A percentile compares a stretch with the other conserved stretches of the same genome.
These are phyloP conservation scores for Blera fallax DNA, from an alignment of 2,888 invertebrate species.

Conservation along the genomic window DNA sequence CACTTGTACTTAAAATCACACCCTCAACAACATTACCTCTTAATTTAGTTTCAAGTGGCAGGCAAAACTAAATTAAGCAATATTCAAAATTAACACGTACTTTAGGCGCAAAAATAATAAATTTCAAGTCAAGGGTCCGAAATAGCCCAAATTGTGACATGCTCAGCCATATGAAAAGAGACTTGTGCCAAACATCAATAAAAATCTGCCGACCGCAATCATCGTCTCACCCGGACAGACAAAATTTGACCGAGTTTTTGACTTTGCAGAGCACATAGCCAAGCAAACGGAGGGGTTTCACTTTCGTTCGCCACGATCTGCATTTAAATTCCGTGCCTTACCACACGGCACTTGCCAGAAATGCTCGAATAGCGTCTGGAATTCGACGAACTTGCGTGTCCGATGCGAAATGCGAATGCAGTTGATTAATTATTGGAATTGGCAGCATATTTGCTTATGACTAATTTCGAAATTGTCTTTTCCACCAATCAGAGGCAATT, in stretches of 20 bases:
- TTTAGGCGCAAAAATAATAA: background rate
- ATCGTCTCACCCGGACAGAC: slow-evolving; percentile 13
- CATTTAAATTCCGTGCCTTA: slow-evolving; percentile 44
- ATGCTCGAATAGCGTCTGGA: slow-evolving; percentile 35
- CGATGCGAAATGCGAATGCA: slow-evolving; percentile 39
- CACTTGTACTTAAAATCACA: slow-evolving; percentile 11
- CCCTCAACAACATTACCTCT: background rate
- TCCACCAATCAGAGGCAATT: slow-evolving; percentile 20
- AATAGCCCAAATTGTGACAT: background rate
- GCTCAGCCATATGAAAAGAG: background rate
- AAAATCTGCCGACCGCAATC: background rate
- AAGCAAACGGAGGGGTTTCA: slow-evolving; percentile 48
- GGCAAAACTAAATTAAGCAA: background rate
- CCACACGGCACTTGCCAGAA: slow-evolving; percentile 20
- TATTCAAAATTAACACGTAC: background rate
- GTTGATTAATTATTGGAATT: slow-evolving; percentile 46
- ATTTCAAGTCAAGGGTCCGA: background rate
- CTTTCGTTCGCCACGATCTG: slow-evolving; percentile 59
- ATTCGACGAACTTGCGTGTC: slow-evolving; percentile 50
- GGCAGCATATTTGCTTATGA: slow-evolving; percentile 41
- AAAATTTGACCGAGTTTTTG: slow-evolving; percentile 55
- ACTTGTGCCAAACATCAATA: slow-evolving; percentile 5
- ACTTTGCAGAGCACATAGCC: background rate
- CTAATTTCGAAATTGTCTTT: slow-evolving; percentile 56
- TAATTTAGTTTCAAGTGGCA: background rate